Evolutionary conservation across 2,797 vertebrate genomes (phyloP).

Genomic region (Phyllotis vaccarum): DNA sequence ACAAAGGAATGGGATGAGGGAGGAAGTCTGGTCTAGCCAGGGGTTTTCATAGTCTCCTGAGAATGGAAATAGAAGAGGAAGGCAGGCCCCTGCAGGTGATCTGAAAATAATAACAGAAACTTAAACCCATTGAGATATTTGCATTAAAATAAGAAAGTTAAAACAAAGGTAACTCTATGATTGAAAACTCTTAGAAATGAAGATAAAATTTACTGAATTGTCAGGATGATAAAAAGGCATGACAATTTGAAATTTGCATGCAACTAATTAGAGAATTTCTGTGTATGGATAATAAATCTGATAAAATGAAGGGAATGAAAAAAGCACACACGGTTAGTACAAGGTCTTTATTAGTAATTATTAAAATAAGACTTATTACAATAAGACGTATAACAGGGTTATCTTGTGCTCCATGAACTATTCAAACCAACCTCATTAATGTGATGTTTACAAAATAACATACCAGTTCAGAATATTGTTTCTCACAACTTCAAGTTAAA

Average conservation of each 20-base stretch:
- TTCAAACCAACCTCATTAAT: neutral
- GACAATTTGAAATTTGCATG: neutral
- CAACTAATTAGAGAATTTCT: neutral
- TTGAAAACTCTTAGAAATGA: neutral
- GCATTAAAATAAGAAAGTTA: neutral
- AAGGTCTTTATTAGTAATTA: neutral
- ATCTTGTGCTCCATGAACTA: neutral
- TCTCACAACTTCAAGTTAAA: neutral
- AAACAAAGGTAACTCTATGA: neutral
- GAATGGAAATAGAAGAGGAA: neutral
- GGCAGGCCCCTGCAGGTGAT: neutral
- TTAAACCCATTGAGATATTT: neutral
- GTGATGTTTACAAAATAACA: neutral
- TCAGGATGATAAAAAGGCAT: neutral
- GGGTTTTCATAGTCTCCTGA: neutral
- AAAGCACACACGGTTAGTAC: conserved; percentile 20
- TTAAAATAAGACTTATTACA: too few relatives aligned
- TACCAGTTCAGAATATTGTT: neutral
- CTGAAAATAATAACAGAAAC: neutral
- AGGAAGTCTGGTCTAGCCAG: neutral
- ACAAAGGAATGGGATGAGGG: neutral
- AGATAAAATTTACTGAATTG: neutral
- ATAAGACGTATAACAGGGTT: neutral
- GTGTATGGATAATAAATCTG: neutral
- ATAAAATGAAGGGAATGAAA: conserved; percentile 7